Evolutionary conservation across 2,888 invertebrate genomes (phyloP), one percentile per base, ranked within the genome.

Genomic region (Gonocerus acuteangulatus): DNA sequence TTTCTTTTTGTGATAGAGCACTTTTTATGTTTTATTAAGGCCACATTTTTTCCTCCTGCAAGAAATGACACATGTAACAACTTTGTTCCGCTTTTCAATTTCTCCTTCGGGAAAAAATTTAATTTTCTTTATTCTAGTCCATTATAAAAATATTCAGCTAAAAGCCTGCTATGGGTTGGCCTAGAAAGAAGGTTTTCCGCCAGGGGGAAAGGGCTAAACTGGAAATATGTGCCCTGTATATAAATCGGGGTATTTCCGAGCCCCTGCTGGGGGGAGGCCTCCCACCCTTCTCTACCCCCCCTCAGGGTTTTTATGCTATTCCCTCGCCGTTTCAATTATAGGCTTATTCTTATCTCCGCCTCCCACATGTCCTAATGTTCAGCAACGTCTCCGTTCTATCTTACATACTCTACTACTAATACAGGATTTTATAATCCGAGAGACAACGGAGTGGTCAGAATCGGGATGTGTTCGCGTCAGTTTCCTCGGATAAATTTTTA

Each of bases 141-240:
- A 39, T 39, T 39, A 39, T n/a, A 39, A 39, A 39, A 39, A 15
- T 39, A n/a, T n/a, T 39, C 39, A 15, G 39, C 4, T 9, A 39
- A 39, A 13, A 15, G 39, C 9, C 9, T 9, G 15, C 4, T 3
- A 39, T 4, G 27, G 4, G 27, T 4, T 27, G 27, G 27, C 39
- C 39, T 39, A 39, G 39, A 39, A 39, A 32, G 32, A 32, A 11
- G 32, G 32, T 11, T 32, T 32, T 32, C 32, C 32, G 32, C 7
- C 7, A 32, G 32, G 32, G 32, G 32, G 32, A 9, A n/a, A 15
- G 15, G 39, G 39, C 39, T 39, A 15, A 39, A 39, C 39, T 39
- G 39, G 39, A 39, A 39, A 39, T 39, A 39, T 39, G 39, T 39
- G 39, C 39, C n/a, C 39, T 39, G 39, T 39, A 39, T 39, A 39